Percentiles rank a stretch among this genome's conserved stretches.
phyloP scores from a whole-genome alignment of 2,888 invertebrate genomes.

The Herminia tarsipennalis region DNA sequence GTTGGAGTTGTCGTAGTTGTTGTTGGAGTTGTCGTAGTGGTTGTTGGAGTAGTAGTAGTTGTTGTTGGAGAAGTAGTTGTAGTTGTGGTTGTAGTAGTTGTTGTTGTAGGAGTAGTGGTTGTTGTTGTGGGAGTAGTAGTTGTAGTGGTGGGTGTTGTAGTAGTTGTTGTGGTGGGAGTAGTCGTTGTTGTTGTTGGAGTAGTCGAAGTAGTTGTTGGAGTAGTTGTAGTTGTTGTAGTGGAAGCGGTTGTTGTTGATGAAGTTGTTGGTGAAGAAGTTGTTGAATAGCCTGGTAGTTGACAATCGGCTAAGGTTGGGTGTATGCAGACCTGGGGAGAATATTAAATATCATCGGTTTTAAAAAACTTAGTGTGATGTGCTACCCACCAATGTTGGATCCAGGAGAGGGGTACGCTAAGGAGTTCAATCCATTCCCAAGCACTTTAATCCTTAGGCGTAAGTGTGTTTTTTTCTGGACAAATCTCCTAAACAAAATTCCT shows the following conservation, averaged over 20 bases:
- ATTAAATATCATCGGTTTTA: background rate
- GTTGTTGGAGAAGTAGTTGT: background rate
- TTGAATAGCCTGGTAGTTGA: background rate
- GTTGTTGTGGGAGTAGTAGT: background rate
- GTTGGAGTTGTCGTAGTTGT: background rate
- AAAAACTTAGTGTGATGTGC: background rate
- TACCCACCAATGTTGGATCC: background rate
- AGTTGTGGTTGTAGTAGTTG: background rate
- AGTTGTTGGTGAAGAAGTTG: background rate
- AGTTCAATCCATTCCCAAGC: background rate
- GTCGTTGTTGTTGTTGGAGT: background rate
- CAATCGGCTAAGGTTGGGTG: conserved; percentile 1
- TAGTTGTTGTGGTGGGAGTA: background rate
- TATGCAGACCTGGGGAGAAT: conserved; percentile 2
- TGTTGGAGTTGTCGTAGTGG: background rate
- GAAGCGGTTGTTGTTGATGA: background rate
- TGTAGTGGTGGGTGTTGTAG: background rate
- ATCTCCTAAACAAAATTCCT: too few species aligned
- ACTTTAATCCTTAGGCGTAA: background rate
- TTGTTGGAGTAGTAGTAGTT: background rate
- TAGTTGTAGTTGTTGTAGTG: background rate
- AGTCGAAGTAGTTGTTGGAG: background rate
- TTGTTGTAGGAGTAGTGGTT: background rate
- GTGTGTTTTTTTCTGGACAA: too few species aligned
- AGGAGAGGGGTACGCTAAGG: background rate